Evolutionary conservation across 2,888 invertebrate genomes (phyloP).

Genomic region (Eueremaeus valkanovi): DNA sequence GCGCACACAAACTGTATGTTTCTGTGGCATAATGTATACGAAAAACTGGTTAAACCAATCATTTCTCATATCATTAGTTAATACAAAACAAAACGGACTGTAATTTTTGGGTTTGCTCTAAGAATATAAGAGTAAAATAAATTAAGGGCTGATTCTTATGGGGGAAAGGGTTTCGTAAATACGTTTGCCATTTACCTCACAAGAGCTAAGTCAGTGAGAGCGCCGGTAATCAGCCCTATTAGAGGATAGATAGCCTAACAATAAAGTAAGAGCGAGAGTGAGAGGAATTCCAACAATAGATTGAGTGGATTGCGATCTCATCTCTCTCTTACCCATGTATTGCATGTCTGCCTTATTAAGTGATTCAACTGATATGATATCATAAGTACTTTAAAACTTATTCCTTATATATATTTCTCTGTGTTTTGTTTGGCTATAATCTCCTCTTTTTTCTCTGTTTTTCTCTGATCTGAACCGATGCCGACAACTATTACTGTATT

Average conservation of each 20-base stretch:
- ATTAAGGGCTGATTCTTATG: neutral
- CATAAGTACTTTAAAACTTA: neutral
- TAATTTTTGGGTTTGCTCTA: neutral
- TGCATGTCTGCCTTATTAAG: constrained; percentile 21
- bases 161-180: neutral
- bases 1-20: too few relatives aligned
- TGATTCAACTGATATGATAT: constrained; percentile 18
- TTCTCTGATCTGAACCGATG: neutral
- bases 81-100: neutral
- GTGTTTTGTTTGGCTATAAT: neutral
- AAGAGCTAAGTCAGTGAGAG: neutral
- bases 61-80: neutral
- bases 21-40: too few relatives aligned
- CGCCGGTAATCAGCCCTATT: constrained; percentile 15
- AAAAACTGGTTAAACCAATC: neutral
- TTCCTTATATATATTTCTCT: neutral
- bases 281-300: neutral
- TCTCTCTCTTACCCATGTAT: too few relatives aligned
- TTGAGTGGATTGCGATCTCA: constrained; percentile 17
- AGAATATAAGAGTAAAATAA: neutral
- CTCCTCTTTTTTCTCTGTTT: neutral
- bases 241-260: constrained; percentile 16
- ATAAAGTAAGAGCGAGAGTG: neutral
- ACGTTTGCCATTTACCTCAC: constrained; percentile 20
- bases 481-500: too few relatives aligned